Evolutionary conservation across 2,888 invertebrate species (phyloP).

Genomic region (Philereme vetulata): DNA sequence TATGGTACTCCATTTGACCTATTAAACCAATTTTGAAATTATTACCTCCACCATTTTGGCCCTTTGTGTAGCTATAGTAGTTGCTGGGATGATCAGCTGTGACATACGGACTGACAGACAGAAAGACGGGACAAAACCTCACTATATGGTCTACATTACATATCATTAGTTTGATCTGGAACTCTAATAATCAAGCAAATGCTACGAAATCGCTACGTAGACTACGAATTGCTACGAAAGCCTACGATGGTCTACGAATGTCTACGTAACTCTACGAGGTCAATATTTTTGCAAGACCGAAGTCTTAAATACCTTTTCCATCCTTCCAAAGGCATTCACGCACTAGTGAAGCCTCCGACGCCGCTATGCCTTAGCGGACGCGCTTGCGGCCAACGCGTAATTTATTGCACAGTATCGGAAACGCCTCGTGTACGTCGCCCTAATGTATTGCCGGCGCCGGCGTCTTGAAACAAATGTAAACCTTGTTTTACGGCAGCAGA

Average conservation of each 20-base stretch:
- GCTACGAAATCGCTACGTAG: background rate
- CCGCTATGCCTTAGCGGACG: constrained; percentile 23
- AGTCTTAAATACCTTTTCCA: too few species aligned
- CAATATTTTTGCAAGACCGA: background rate
- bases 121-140: too few species aligned
- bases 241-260: background rate
- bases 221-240: background rate
- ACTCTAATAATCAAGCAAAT: background rate
- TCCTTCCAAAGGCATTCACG: constrained; percentile 1
- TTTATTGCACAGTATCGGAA: constrained; percentile 71
- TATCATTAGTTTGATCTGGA: too few species aligned
- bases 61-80: too few species aligned
- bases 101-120: too few species aligned
- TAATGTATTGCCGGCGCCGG: constrained; percentile 54
- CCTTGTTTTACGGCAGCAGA: constrained; percentile 15
- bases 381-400: constrained; percentile 50
- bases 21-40: too few species aligned
- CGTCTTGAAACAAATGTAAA: constrained; percentile 39
- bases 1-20: too few species aligned
- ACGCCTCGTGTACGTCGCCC: constrained; percentile 54
- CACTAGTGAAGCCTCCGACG: constrained; percentile 4
- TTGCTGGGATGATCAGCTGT: too few species aligned
- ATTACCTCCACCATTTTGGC: too few species aligned
- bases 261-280: background rate
- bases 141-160: too few species aligned